These are phyloP conservation scores for Sphaeramia orbicularis DNA, from an alignment of 2,797 vertebrate genomes.

Conservation along the genomic window DNA sequence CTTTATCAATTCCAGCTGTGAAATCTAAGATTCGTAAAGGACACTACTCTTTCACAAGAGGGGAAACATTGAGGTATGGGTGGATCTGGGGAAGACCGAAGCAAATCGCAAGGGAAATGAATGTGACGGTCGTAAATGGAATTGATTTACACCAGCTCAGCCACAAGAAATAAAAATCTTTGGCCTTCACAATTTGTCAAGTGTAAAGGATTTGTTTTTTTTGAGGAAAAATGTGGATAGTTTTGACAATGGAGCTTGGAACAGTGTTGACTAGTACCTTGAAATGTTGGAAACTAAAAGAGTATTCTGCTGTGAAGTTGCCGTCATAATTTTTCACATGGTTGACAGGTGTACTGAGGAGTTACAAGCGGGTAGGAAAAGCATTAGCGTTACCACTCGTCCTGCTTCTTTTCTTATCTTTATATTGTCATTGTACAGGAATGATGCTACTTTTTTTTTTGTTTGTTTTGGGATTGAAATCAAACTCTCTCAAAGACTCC, in stretches of 20 bases:
- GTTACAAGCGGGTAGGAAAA: neutral
- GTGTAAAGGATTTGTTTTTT: constrained; percentile 28
- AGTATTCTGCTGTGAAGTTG: neutral
- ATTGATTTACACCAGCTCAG: constrained; percentile 60
- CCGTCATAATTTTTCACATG: constrained; percentile 9
- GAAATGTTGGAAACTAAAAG: neutral
- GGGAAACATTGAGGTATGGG: constrained; percentile 34
- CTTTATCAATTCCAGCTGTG: constrained; percentile 79
- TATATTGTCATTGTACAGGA: constrained; percentile 26
- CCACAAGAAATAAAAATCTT: constrained; percentile 36
- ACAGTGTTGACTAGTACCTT: constrained; percentile 25
- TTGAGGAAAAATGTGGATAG: constrained; percentile 19
- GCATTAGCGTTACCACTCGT: neutral
- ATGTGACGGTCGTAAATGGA: constrained; percentile 55
- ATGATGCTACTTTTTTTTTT: constrained; percentile 15
- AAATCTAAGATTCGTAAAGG: constrained; percentile 57
- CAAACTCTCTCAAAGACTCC: constrained; percentile 4
- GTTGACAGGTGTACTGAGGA: neutral
- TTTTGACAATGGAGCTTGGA: constrained; percentile 27
- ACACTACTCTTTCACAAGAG: constrained; percentile 54
- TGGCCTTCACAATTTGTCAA: constrained; percentile 46
- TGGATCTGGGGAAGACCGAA: constrained; percentile 53
- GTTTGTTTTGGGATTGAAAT: constrained; percentile 31
- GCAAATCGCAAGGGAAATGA: constrained; percentile 58
- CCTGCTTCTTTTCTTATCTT: constrained; percentile 5